phyloP scores from a whole-genome alignment of 2,888 invertebrate species.

The Incurvaria masculella region DNA sequence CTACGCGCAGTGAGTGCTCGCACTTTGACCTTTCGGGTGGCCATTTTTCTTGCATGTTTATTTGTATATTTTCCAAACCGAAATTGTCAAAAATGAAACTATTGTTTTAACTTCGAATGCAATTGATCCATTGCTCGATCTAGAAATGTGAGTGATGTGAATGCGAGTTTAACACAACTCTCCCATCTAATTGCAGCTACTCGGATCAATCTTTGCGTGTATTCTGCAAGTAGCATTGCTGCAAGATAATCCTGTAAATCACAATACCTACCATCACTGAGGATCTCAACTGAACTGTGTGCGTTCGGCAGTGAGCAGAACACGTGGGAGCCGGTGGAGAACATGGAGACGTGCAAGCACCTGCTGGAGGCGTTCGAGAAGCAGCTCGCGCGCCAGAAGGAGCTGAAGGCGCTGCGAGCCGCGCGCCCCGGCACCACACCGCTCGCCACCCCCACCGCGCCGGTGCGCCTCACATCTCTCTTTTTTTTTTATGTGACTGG shows the following conservation, averaged over 20 bases:
- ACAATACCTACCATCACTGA: too few relatives aligned
- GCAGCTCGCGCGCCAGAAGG: conserved; percentile 72
- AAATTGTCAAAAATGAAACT: background rate
- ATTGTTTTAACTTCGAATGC: too few relatives aligned
- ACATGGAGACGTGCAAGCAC: conserved; percentile 73
- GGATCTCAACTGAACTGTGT: background rate
- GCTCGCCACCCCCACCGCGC: conserved; percentile 7
- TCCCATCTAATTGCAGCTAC: too few relatives aligned
- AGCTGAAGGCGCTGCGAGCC: conserved; percentile 58
- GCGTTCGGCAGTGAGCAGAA: conserved; percentile 62
- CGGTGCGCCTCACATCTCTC: too few relatives aligned
- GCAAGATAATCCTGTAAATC: too few relatives aligned
- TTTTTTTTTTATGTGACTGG: too few relatives aligned
- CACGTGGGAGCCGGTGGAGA: conserved; percentile 80
- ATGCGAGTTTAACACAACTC: too few relatives aligned
- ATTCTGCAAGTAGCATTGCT: too few relatives aligned
- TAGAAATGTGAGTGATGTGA: too few relatives aligned
- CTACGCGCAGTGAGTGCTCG: conserved; percentile 69
- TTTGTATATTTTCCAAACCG: conserved; percentile 2
- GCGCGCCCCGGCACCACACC: conserved; percentile 21
- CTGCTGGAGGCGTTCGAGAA: conserved; percentile 78
- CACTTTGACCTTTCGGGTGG: conserved; percentile 6
- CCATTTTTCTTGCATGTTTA: background rate
- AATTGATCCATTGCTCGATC: too few relatives aligned
- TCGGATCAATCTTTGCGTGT: too few relatives aligned